Conservation (phyloP, 2,113 vertebrate species). For the Gulo gulo region DNA sequence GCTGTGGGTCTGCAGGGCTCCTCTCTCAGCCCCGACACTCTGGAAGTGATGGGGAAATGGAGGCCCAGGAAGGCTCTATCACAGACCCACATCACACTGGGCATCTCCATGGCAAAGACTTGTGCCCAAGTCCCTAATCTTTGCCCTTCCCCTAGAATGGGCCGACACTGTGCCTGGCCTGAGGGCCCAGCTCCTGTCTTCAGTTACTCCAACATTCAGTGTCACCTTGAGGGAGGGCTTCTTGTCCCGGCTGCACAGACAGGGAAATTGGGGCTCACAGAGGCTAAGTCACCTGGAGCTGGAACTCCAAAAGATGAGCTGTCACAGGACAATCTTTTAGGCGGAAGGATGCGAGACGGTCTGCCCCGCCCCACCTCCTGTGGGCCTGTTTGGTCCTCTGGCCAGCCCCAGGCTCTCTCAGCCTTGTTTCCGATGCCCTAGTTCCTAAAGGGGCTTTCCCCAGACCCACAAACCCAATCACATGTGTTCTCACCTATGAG, state of each 20-base stretch:
- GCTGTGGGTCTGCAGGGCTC: neutral
- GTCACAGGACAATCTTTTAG: neutral
- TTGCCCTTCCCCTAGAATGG: neutral
- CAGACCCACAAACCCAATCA: neutral
- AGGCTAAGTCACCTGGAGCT: neutral
- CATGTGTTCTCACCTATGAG: neutral
- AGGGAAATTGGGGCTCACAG: neutral
- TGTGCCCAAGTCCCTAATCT: neutral
- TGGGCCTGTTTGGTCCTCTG: neutral
- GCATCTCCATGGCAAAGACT: rapidly evolving
- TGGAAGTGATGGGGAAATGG: neutral
- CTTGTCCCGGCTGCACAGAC: neutral
- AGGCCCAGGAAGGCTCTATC: neutral
- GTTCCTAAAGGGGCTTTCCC: neutral
- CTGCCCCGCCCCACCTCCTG: neutral
- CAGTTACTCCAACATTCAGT: neutral
- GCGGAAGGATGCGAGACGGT: neutral
- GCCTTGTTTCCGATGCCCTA: neutral
- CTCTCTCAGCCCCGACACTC: neutral
- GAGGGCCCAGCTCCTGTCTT: neutral
- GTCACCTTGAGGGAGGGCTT: too few species aligned
- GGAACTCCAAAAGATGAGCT: neutral
- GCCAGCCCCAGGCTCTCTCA: neutral
- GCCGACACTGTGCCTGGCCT: neutral
- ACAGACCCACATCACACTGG: neutral